Conservation (phyloP, 1,140 invertebrate genomes). For the Drosophila azteca region DNA sequence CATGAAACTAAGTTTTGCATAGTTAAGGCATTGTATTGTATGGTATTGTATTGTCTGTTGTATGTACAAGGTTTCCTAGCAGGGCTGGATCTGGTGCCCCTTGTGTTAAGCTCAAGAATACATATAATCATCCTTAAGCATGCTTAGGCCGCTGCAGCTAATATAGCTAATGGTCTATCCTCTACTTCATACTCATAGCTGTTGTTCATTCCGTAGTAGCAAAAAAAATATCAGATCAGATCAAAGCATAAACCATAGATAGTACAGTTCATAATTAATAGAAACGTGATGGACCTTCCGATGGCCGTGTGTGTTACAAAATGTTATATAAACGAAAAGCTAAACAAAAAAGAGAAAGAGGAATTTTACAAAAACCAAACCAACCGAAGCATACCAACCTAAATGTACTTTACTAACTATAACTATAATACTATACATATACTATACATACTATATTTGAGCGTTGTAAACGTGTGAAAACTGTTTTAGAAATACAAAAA, state of each 20-base stretch:
- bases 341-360: constrained; percentile 17
- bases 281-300: constrained; percentile 68
- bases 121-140: constrained; percentile 18
- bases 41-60: constrained; percentile 23
- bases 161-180: constrained; percentile 28
- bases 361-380: constrained; percentile 67
- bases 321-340: constrained; percentile 37
- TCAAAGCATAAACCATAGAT: constrained; percentile 36
- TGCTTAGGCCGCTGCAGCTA: constrained; percentile 25
- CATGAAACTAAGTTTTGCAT: constrained; percentile 44
- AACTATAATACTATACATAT: constrained; percentile 12
- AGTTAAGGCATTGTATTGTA: constrained; percentile 33
- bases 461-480: constrained; percentile 59
- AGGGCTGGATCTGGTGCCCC: constrained; percentile 24
- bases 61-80: constrained; percentile 64
- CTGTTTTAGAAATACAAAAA: constrained; percentile 58
- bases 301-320: constrained; percentile 70
- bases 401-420: constrained; percentile 67
- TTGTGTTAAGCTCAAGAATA: constrained; percentile 45
- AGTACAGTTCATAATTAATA: constrained; percentile 53
- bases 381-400: constrained; percentile 58
- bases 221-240: constrained; percentile 1
- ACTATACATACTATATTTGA: constrained; percentile 37
- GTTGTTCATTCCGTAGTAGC: constrained; percentile 68
- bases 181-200: constrained; percentile 48